A percentile compares a stretch with the other conserved stretches of the same genome.
Evolutionary conservation across 2,797 vertebrate species (phyloP).

Genomic region (Lacerta viridis): DNA sequence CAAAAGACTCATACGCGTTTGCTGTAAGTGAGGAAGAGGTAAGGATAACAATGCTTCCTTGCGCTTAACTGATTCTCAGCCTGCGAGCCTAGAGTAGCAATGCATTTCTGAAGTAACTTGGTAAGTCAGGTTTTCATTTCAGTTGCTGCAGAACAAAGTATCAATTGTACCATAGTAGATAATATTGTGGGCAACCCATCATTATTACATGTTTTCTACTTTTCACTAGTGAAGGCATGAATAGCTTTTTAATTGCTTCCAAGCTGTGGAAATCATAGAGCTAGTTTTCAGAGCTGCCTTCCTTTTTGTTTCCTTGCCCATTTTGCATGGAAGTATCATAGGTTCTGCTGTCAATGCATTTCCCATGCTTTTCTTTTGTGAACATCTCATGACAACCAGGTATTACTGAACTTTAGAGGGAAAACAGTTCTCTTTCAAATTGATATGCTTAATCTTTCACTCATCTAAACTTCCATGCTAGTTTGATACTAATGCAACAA

Average conservation of each 20-base stretch:
- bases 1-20: background rate
- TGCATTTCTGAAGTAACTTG: background rate
- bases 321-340: constrained; percentile 12
- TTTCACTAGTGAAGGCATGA: constrained; percentile 12
- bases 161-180: background rate
- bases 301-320: constrained; percentile 24
- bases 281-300: background rate
- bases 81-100: background rate
- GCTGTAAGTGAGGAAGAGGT: background rate
- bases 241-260: constrained; percentile 26
- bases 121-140: background rate
- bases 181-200: background rate
- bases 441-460: fast-evolving
- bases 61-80: background rate
- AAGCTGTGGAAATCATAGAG: background rate
- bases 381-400: background rate
- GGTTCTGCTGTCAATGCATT: background rate
- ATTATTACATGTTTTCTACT: background rate
- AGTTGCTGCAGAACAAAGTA: background rate
- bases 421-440: background rate
- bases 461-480: background rate
- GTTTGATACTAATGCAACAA: background rate
- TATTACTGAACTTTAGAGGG: background rate
- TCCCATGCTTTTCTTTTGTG: background rate
- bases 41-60: background rate